Evolutionary conservation across 2,888 invertebrate species (phyloP).

Genomic region (Invenusta paracnida): DNA sequence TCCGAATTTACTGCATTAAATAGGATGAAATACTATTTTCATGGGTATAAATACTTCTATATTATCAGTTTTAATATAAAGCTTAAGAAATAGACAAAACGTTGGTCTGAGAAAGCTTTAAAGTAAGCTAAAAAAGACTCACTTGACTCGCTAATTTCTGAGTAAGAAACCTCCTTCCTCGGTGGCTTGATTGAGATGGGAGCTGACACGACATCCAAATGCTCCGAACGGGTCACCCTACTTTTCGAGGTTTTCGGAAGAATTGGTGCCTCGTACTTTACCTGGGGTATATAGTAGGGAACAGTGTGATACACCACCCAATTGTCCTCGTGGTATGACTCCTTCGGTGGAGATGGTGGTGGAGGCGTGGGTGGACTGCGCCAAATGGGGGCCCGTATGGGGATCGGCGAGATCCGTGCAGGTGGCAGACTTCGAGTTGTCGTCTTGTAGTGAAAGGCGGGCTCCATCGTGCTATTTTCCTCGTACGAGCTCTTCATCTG

Average conservation of each 20-base stretch:
- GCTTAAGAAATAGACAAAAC: too few relatives aligned
- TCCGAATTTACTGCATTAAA: too few relatives aligned
- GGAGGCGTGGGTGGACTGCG: neutral
- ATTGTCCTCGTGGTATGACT: constrained; percentile 4
- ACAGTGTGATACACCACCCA: constrained; percentile 2
- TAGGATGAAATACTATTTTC: too few relatives aligned
- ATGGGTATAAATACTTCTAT: too few relatives aligned
- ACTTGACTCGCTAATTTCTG: neutral
- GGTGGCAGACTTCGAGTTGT: neutral
- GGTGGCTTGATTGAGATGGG: neutral
- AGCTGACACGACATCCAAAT: neutral
- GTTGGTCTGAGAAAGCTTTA: too few relatives aligned
- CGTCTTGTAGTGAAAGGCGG: neutral
- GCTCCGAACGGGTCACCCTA: neutral
- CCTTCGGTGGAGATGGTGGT: neutral
- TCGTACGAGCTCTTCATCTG: neutral
- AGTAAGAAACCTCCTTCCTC: neutral
- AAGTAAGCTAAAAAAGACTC: too few relatives aligned
- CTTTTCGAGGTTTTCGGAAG: neutral
- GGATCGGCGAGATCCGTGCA: neutral
- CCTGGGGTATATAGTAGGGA: neutral
- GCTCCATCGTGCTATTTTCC: neutral
- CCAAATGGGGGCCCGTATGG: neutral
- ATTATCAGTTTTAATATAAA: too few relatives aligned
- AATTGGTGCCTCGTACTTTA: neutral